Base-by-base conservation (phyloP, 2,797 vertebrate genomes). In the Notolepis coatsorum region DNA sequence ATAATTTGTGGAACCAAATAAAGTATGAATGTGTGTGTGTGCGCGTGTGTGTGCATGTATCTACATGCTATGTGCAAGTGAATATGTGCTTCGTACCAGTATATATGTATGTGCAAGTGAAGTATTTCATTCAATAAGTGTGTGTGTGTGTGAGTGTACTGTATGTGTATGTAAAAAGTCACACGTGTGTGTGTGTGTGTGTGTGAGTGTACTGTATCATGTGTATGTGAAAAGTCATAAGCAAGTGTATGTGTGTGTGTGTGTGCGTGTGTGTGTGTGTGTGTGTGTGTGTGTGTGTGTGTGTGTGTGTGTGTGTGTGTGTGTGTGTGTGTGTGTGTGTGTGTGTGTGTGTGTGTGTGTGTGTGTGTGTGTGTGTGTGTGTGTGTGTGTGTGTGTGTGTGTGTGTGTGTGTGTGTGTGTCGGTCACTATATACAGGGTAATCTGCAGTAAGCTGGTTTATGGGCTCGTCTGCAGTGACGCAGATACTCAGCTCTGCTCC, bases 361-460 rank as follows among this genome's bases (percentile, higher is more conserved):
- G 27, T 45, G 3, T 27, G 21, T 37, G 13, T 50, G 24, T 30
- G 47, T 46, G 28, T 56, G 17, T 33, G 47, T 53, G 47, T 63
- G 28, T 53, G 41, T 35, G 20, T 35, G 38, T 52, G 48, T 38
- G 46, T 45, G 62, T 77, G 69, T 68, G 49, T 67, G 66, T 78
- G 28, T 56, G 17, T 33, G 47, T 53, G 47, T 63, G 28, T 53
- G 41, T 35, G 20, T 35, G 38, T 52, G 48, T 38, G 46, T 45
- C 61, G 76, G 69, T 68, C 51, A 65, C 65, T 78, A 74, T 60
- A 80, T 77, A 71, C 60, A 79, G 79, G 84, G 72, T 89, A 93
- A 94, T 93, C 92, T 86, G 85, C 65, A 58, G 83, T 94, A 91
- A 94, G 86, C 91, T 88, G 80, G 79, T 94, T 94, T 90, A 92